Conservation (phyloP, 2,888 invertebrate genomes). For the Mythimna vitellina region DNA sequence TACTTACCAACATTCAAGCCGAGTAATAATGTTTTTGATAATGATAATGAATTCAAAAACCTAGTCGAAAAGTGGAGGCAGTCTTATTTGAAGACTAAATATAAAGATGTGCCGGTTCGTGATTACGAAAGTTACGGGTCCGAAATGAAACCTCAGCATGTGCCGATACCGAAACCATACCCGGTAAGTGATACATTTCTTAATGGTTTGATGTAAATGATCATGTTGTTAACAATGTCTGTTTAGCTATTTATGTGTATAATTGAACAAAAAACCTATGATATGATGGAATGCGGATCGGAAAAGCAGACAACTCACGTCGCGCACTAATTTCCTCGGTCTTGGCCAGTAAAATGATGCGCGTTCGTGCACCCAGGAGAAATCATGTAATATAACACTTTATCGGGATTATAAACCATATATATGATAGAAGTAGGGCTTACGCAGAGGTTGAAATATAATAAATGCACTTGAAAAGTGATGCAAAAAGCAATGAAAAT, state of each 20-base stretch:
- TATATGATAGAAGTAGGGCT: conserved; percentile 24
- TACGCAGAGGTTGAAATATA: background rate
- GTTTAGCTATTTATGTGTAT: conserved; percentile 69
- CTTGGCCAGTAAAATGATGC: conserved; percentile 83
- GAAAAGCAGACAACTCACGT: conserved; percentile 82
- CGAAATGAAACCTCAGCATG: conserved; percentile 81
- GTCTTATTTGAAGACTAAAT: conserved; percentile 84
- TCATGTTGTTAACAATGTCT: conserved; percentile 59
- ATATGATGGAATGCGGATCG: conserved; percentile 88
- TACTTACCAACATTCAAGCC: conserved; percentile 80
- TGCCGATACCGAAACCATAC: conserved; percentile 85
- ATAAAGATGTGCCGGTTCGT: conserved; percentile 75
- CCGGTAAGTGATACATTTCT: conserved; percentile 77
- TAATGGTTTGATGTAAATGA: conserved; percentile 39
- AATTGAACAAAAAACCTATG: conserved; percentile 79
- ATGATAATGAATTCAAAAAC: conserved; percentile 80
- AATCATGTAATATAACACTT: conserved; percentile 83
- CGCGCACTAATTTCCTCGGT: conserved; percentile 88
- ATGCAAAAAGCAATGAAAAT: conserved; percentile 65
- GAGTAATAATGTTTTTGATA: conserved; percentile 75
- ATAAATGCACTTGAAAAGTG: conserved; percentile 25
- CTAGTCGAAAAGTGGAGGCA: conserved; percentile 86
- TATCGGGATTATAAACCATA: conserved; percentile 59
- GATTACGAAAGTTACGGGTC: conserved; percentile 83
- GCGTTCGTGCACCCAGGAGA: conserved; percentile 80